These are phyloP conservation scores for Pegea sp. DNA, from an alignment of 23 tunicate species.

Conservation along the genomic window DNA sequence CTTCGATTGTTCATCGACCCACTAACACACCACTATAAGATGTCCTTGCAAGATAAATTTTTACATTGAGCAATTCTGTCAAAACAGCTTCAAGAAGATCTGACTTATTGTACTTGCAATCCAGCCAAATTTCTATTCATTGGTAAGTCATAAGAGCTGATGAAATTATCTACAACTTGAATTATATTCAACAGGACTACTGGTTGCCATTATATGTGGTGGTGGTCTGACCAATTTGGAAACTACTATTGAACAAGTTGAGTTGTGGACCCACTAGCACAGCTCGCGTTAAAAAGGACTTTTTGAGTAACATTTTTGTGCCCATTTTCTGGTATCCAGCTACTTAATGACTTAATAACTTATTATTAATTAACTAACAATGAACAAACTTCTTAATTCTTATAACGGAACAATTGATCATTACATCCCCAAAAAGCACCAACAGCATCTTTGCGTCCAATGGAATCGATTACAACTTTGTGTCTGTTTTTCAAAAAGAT, in stretches of 20 bases:
- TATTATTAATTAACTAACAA: no score
- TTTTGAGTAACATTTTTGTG: conserved; percentile 59
- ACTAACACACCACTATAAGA: no score
- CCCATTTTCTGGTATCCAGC: conserved; percentile 56
- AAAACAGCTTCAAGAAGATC: conserved; percentile 13
- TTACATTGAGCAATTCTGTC: conserved; percentile 12
- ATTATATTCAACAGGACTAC: conserved; percentile 12
- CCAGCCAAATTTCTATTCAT: conserved; percentile 16
- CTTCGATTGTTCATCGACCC: no score
- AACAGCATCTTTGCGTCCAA: conserved; percentile 14
- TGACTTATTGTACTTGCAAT: conserved; percentile 40
- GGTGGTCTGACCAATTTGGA: conserved; percentile 42
- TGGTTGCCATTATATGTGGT: conserved; percentile 28
- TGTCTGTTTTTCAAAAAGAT: conserved; percentile 38
- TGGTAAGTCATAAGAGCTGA: conserved; percentile 8
- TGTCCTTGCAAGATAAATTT: no score
- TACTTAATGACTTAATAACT: not conserved
- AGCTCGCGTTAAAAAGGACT: conserved; percentile 54
- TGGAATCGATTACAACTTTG: conserved; percentile 27
- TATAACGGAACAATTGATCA: conserved; percentile 83
- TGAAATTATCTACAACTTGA: not conserved
- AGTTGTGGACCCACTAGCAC: conserved; percentile 76
- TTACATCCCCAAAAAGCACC: conserved; percentile 26
- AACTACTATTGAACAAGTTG: conserved; percentile 77
- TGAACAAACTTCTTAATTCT: conserved; percentile 1